These are phyloP conservation scores for Cyprinella venusta DNA, from an alignment of 2,797 vertebrate species.

Conservation along the genomic window DNA sequence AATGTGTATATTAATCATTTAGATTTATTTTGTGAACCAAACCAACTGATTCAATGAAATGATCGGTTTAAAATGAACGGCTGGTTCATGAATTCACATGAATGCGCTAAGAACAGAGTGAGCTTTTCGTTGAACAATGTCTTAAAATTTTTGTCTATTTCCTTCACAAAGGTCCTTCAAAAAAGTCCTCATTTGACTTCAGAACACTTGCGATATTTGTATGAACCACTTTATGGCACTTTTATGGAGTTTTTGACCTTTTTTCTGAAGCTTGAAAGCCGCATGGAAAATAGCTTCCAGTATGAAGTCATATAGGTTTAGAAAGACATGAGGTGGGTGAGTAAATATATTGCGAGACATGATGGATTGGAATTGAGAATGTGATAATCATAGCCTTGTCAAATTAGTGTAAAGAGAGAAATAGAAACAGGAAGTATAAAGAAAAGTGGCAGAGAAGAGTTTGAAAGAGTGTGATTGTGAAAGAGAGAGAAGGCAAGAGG, in stretches of 20 bases:
- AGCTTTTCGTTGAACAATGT: background rate
- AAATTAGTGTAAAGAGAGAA: background rate
- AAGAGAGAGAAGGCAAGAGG: conserved; percentile 5
- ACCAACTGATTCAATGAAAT: background rate
- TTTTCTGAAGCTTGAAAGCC: background rate
- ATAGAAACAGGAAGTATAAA: background rate
- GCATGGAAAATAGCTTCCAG: background rate
- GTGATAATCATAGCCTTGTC: background rate
- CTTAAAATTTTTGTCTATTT: background rate
- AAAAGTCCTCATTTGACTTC: background rate
- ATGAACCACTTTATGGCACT: background rate
- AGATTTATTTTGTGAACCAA: background rate
- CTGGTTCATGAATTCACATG: background rate
- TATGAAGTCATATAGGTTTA: background rate
- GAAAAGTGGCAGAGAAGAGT: background rate
- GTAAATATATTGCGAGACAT: background rate
- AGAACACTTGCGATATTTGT: background rate
- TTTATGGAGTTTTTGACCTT: background rate
- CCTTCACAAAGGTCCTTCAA: background rate
- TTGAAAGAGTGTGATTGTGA: background rate
- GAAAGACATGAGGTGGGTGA: background rate
- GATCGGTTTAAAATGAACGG: background rate
- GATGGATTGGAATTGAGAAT: background rate
- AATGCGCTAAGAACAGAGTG: background rate
- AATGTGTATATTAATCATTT: background rate